Evolutionary conservation across 2,113 vertebrate genomes (phyloP), one percentile per base, ranked within the genome.

Genomic region (Ovibos moschatus): DNA sequence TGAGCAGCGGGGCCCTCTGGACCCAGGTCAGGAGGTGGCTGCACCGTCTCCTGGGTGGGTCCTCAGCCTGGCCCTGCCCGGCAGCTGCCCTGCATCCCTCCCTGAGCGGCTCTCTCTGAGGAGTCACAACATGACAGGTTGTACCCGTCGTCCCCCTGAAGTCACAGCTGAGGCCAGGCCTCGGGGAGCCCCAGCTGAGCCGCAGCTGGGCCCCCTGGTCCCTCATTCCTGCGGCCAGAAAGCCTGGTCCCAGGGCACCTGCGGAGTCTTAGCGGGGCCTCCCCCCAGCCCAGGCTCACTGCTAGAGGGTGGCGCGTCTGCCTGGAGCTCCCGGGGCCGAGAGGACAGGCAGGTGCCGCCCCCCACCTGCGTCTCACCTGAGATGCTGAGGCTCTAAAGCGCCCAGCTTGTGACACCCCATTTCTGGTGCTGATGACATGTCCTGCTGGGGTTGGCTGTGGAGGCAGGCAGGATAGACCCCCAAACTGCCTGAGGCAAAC

Each of bases 291-390:
- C 2, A 4, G 2, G 13, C 33, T 36, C 2, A 0, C 60, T 28
- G 16, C 25, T 13, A 0, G 1, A 0, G 1, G 36, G 36, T 0
- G 5, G 9, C 0, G 3, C 14, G 0, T 10, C 21, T 6, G 9
- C 30, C n/a, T 33, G 2, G 33, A 23, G 21, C 9, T 27, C 23
- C 57, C 1, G 0, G 67, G 43, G 33, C 67, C 0, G 12, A 30
- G 53, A n/a, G 27, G 10, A 25, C 0, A 1, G 7, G 13, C 25
- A 23, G 55, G 43, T 5, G 53, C 5, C 0, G 0, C 30, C 62
- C 33, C 0, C 12, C 25, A 7, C 53, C 82, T 51, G 67, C 0
- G 0, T 16, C 67, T 36, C 43, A 23, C 16, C 16, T 40, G 36
- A 47, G 6, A 1, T 4, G 10, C 23, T 10, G 30, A 76, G 40